phyloP scores from a whole-genome alignment of 2,113 vertebrate genomes.

The Scophthalmus maximus region DNA sequence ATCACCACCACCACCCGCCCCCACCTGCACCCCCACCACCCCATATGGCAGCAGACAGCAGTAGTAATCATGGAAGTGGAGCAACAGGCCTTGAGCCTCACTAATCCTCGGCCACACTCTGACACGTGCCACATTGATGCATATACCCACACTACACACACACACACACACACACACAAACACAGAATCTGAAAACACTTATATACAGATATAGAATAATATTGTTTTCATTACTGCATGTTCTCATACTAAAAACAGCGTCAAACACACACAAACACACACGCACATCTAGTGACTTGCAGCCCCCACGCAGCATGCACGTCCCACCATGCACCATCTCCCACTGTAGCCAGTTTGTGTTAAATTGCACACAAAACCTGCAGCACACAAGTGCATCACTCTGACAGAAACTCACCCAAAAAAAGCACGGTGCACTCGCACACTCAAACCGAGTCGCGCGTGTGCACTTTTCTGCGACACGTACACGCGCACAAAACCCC shows the following conservation, averaged over 20 bases:
- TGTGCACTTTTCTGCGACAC: conserved; percentile 25
- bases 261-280: no score
- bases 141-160: conserved; percentile 52
- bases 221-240: conserved; percentile 72
- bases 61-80: conserved; percentile 86
- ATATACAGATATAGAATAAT: no score
- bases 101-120: conserved; percentile 82
- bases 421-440: conserved; percentile 30
- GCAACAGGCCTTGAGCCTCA: conserved; percentile 82
- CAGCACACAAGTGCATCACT: conserved; percentile 7
- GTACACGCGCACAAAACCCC: conserved; percentile 59
- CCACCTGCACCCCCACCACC: conserved; percentile 61
- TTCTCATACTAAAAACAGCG: conserved; percentile 46
- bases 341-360: not conserved
- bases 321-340: not conserved
- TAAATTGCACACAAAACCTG: not conserved
- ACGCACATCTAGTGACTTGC: conserved; percentile 25
- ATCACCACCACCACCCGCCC: conserved; percentile 19
- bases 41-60: conserved; percentile 84
- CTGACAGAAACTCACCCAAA: conserved; percentile 15
- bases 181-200: conserved; percentile 16
- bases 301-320: conserved; percentile 13
- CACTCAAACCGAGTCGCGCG: conserved; percentile 12
- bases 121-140: conserved; percentile 81
- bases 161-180: conserved; percentile 43